A percentile compares a stretch with the other conserved stretches of the same genome.
Conservation (phyloP, 2,797 vertebrate genomes). For the Anguilla marmorata region DNA sequence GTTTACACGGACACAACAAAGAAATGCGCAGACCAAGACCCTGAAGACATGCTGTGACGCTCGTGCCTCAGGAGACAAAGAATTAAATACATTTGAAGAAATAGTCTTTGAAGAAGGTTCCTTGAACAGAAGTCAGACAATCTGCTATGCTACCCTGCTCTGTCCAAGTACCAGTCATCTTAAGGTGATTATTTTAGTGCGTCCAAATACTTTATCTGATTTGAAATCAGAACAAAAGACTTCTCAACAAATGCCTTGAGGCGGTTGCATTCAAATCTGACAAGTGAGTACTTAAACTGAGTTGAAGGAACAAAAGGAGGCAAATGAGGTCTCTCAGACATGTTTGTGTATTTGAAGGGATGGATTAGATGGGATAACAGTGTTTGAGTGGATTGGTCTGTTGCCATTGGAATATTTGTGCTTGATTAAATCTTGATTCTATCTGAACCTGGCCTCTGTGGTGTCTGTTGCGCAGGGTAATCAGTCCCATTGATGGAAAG, state of each 20-base stretch:
- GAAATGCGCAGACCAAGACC: background rate
- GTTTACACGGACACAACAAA: background rate
- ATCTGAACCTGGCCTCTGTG: background rate
- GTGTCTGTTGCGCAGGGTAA: constrained; percentile 70
- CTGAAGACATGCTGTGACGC: background rate
- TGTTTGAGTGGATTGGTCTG: background rate
- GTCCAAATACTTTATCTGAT: background rate
- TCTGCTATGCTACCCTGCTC: background rate
- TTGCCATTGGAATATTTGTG: background rate
- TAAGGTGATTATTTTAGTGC: background rate
- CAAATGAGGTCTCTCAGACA: background rate
- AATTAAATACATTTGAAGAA: background rate
- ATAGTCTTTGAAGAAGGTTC: background rate
- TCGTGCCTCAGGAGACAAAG: background rate
- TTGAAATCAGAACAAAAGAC: background rate
- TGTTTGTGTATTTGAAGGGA: background rate
- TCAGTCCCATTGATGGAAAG: constrained; percentile 95
- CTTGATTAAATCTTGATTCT: background rate
- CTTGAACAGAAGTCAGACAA: background rate
- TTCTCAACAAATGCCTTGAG: background rate
- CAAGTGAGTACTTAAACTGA: background rate
- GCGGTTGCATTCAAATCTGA: background rate
- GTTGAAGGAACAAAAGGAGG: background rate
- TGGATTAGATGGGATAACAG: background rate
- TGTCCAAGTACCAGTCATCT: background rate